phyloP scores from a whole-genome alignment of 2,888 invertebrate species.

The Clepsis dumicolana region DNA sequence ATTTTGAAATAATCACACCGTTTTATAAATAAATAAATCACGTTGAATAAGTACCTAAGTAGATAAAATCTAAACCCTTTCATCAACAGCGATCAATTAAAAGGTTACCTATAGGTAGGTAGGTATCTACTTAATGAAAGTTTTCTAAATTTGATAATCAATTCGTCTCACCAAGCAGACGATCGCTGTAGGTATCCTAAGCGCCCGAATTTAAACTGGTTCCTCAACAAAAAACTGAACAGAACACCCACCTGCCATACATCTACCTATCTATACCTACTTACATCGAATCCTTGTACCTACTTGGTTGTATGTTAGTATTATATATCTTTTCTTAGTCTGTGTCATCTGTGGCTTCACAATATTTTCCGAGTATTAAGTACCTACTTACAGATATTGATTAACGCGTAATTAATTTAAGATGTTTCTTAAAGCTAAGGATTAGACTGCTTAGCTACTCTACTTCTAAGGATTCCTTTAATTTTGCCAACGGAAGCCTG shows the following conservation, averaged over 20 bases:
- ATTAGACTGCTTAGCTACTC: slow-evolving; percentile 8
- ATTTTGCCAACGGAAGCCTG: slow-evolving; percentile 22
- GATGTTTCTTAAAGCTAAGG: slow-evolving; percentile 9
- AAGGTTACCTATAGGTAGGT: too few relatives aligned
- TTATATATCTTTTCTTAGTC: neutral
- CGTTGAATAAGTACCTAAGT: too few relatives aligned
- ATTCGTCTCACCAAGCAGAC: neutral
- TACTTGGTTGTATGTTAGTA: neutral
- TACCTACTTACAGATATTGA: neutral
- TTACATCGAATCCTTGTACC: neutral
- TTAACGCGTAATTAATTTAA: neutral
- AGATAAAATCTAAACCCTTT: too few relatives aligned
- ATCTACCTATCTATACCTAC: slow-evolving; percentile 1
- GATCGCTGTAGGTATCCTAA: slow-evolving; percentile 38
- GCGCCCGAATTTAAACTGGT: slow-evolving; percentile 46
- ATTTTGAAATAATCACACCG: too few relatives aligned
- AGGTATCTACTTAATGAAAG: neutral
- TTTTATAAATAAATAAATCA: too few relatives aligned
- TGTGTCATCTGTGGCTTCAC: neutral
- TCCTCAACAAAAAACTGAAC: slow-evolving; percentile 44
- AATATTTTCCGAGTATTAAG: neutral
- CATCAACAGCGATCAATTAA: too few relatives aligned
- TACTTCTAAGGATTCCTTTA: slow-evolving; percentile 33
- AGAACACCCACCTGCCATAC: slow-evolving; percentile 36
- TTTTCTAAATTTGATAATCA: neutral